Conservation (phyloP, 2,113 vertebrate genomes). For the Rhinogobius similis region DNA sequence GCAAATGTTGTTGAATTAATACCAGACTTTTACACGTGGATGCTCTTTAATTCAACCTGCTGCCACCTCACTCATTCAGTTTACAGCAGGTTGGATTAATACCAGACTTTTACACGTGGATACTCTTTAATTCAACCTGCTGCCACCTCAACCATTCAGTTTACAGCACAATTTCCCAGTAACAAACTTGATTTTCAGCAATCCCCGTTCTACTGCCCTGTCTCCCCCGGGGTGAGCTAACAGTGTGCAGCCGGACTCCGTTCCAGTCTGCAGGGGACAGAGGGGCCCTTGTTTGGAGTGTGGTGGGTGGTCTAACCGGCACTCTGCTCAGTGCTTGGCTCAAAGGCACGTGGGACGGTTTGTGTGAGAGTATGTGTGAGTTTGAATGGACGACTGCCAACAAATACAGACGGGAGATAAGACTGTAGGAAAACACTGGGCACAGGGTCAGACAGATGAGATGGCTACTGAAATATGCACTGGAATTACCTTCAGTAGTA, state of each 20-base stretch:
- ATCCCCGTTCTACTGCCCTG: constrained; percentile 7
- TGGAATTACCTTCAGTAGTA: not conserved
- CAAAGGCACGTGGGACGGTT: constrained; percentile 6
- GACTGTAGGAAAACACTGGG: constrained; percentile 13
- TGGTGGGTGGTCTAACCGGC: constrained; percentile 60
- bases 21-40: constrained; percentile 1
- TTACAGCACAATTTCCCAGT: not conserved
- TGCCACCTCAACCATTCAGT: not conserved
- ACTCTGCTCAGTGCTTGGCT: constrained; percentile 10
- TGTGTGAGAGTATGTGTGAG: constrained; percentile 10
- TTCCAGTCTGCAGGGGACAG: constrained; percentile 41
- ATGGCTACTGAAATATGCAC: not conserved
- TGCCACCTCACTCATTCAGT: not conserved
- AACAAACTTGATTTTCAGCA: not conserved
- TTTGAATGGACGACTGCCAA: constrained; percentile 27
- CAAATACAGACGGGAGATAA: constrained; percentile 42
- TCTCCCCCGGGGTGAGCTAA: constrained; percentile 51
- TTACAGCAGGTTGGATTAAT: not conserved
- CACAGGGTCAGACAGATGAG: constrained; percentile 1
- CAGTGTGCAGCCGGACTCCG: constrained; percentile 38
- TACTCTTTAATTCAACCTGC: not conserved
- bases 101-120: constrained; percentile 1
- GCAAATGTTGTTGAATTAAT: not conserved
- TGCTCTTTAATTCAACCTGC: not conserved
- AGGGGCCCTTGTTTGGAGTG: constrained; percentile 37